A percentile compares a stretch with the other conserved stretches of the same genome.
These are phyloP conservation scores for Bombus impatiens DNA, from an alignment of 1,140 invertebrate species.

Conservation along the genomic window DNA sequence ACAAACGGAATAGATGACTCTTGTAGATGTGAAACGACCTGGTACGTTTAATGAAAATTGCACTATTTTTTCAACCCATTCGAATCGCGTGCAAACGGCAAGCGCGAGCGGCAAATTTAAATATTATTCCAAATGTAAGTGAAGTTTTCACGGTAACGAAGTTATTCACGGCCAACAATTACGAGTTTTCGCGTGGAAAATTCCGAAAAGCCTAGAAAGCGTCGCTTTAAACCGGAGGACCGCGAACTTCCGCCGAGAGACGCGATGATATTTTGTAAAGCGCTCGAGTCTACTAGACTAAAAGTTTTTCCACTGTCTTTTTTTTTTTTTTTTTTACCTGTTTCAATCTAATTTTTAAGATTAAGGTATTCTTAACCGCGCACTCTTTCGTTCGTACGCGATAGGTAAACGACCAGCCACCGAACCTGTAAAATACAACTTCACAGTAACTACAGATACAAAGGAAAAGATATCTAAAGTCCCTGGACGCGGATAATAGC, in stretches of 20 bases:
- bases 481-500: background rate
- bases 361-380: background rate
- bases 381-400: too few species aligned
- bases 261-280: background rate
- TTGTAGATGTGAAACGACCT: background rate
- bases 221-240: slow-evolving; percentile 6
- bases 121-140: slow-evolving; percentile 28
- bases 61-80: background rate
- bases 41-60: background rate
- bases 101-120: slow-evolving; percentile 9
- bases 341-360: slow-evolving; percentile 14
- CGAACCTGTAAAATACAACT: background rate
- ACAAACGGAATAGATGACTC: background rate
- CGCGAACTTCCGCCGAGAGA: background rate
- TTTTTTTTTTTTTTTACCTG: too few species aligned
- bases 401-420: background rate
- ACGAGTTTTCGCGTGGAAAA: slow-evolving; percentile 19
- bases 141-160: slow-evolving; percentile 25
- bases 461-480: background rate
- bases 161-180: slow-evolving; percentile 40
- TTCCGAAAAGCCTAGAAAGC: slow-evolving; percentile 21
- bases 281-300: background rate
- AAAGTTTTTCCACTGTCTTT: background rate
- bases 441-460: background rate
- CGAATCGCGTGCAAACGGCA: background rate